A percentile compares a stretch with the other conserved stretches of the same genome.
These are phyloP conservation scores for Diarsia mendica DNA, from an alignment of 2,888 invertebrate species.

Conservation along the genomic window DNA sequence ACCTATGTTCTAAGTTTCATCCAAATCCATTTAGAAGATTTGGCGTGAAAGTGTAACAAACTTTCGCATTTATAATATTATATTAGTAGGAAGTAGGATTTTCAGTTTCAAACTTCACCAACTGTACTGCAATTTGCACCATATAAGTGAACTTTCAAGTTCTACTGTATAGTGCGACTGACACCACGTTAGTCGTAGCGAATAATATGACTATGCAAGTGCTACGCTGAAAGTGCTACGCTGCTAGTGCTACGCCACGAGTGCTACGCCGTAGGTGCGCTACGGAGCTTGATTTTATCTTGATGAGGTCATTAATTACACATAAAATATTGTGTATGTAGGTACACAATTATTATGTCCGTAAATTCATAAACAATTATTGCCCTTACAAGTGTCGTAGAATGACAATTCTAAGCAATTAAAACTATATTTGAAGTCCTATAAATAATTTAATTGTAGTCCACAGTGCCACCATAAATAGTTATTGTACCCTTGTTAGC, in stretches of 20 bases:
- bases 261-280: neutral
- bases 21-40: too few relatives aligned
- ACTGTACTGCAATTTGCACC: too few relatives aligned
- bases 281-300: neutral
- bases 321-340: neutral
- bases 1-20: too few relatives aligned
- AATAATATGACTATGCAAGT: neutral
- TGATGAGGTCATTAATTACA: neutral
- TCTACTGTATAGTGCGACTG: neutral
- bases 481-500: neutral
- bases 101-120: neutral
- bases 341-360: neutral
- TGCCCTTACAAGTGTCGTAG: neutral
- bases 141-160: neutral
- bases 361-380: too few relatives aligned
- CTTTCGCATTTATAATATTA: too few relatives aligned
- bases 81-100: too few relatives aligned
- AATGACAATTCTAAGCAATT: neutral
- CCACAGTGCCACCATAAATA: neutral
- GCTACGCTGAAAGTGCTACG: neutral
- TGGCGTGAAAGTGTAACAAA: too few relatives aligned
- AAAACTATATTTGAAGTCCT: neutral
- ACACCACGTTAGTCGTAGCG: neutral
- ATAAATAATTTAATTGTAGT: conserved; percentile 5
- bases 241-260: neutral